Percentiles rank a stretch among this genome's conserved stretches.
Conservation (phyloP, 2,797 vertebrate species). For the Takifugu ocellatus region DNA sequence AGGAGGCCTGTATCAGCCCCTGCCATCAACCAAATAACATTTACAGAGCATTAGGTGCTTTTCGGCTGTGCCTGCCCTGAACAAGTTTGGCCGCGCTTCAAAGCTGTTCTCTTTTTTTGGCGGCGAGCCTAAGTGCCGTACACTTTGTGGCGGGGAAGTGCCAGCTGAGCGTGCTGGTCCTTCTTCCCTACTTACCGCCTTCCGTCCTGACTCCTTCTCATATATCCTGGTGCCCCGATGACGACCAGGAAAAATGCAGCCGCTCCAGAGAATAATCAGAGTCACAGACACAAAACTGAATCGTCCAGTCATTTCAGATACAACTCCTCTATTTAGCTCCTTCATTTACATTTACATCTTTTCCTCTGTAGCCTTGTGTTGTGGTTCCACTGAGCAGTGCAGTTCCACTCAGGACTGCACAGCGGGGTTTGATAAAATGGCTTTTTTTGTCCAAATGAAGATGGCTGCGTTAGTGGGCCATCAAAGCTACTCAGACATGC, state of each 20-base stretch:
- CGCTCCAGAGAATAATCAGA: constrained; percentile 42
- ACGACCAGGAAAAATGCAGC: constrained; percentile 36
- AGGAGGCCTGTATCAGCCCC: constrained; percentile 55
- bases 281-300: constrained; percentile 10
- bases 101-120: constrained; percentile 69
- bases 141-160: constrained; percentile 53
- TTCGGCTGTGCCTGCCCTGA: constrained; percentile 49
- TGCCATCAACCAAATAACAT: constrained; percentile 76
- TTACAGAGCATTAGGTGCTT: constrained; percentile 74
- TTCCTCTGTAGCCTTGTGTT: not conserved
- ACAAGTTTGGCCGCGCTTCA: constrained; percentile 67
- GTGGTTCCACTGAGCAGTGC: constrained; percentile 19
- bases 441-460: too few species aligned
- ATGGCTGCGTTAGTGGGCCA: too few species aligned
- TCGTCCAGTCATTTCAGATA: too few species aligned
- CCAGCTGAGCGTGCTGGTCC: constrained; percentile 65
- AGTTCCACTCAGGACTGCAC: too few species aligned
- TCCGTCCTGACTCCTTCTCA: constrained; percentile 13
- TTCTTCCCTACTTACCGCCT: constrained; percentile 18
- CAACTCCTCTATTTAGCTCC: too few species aligned
- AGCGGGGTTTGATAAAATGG: not conserved
- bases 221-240: constrained; percentile 23
- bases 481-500: not conserved
- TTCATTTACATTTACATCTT: too few species aligned
- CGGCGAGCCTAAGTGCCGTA: constrained; percentile 65